A percentile compares a stretch with the other conserved stretches of the same genome.
These are phyloP conservation scores for Montipora sp. DNA, from an alignment of 64 coral and sea anemone species.

Conservation along the genomic window DNA sequence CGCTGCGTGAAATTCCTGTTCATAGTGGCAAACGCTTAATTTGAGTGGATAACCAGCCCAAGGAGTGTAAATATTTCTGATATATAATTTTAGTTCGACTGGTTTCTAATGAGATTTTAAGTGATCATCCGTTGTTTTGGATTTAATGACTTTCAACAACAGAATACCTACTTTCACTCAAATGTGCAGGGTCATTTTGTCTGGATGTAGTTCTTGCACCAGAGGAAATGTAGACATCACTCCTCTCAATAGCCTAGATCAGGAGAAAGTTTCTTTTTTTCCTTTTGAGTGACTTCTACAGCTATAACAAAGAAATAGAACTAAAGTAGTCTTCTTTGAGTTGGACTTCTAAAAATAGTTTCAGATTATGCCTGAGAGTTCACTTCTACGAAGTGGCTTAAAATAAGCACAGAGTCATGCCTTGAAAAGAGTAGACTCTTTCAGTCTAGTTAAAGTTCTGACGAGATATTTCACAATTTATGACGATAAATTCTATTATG, in stretches of 20 bases:
- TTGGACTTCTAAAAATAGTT: not conserved
- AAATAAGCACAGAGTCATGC: not conserved
- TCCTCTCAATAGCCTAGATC: no score
- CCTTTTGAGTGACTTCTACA: no score
- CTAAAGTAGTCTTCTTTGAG: not conserved
- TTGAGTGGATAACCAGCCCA: no score
- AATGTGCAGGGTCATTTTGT: no score
- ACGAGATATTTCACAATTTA: not conserved
- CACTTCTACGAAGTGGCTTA: conserved; percentile 11
- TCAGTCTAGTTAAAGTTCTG: not conserved
- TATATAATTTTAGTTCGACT: not conserved
- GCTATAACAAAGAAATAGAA: no score
- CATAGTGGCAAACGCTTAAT: not conserved
- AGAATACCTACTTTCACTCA: no score
- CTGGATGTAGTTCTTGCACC: no score
- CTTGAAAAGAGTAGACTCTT: not conserved
- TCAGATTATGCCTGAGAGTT: not conserved
- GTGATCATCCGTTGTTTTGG: no score
- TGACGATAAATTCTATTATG: not conserved
- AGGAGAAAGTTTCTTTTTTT: no score
- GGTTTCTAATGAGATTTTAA: no score
- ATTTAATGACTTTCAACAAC: no score
- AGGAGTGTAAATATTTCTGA: not conserved
- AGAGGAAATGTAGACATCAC: no score
- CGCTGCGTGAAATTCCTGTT: not conserved